phyloP scores from a whole-genome alignment of 1,140 invertebrate species.

The Zaprionus tsacasi region DNA sequence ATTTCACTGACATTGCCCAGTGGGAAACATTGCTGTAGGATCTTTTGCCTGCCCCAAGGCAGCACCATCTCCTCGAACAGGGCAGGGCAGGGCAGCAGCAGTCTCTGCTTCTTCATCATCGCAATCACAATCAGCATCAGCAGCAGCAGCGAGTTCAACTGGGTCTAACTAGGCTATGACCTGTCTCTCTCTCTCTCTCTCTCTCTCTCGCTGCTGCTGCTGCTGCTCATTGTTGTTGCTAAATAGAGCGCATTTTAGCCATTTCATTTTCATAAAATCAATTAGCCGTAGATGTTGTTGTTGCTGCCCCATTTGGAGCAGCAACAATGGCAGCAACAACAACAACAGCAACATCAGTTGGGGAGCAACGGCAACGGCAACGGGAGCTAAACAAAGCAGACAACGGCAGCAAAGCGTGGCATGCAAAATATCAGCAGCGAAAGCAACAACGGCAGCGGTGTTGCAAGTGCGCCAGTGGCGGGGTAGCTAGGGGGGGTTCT shows the following conservation, averaged over 20 bases:
- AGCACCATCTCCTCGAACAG: neutral
- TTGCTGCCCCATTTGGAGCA: slow-evolving; percentile 36
- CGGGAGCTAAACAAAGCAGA: slow-evolving; percentile 44
- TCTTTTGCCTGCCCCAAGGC: neutral
- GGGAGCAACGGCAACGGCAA: slow-evolving; percentile 18
- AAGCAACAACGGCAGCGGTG: neutral
- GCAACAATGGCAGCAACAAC: slow-evolving; percentile 22
- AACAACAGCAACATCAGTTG: slow-evolving; percentile 14
- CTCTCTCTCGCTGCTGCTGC: neutral
- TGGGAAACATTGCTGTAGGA: neutral
- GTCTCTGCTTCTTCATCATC: no score
- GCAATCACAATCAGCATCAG: slow-evolving; percentile 1
- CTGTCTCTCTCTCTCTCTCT: neutral
- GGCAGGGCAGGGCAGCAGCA: neutral
- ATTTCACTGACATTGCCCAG: slow-evolving; percentile 4
- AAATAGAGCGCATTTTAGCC: slow-evolving; percentile 80
- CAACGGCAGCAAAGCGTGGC: slow-evolving; percentile 39
- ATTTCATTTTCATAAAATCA: slow-evolving; percentile 73
- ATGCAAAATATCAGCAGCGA: slow-evolving; percentile 48
- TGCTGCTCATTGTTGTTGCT: slow-evolving; percentile 66
- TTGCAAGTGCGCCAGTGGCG: slow-evolving; percentile 14
- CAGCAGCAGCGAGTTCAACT: neutral
- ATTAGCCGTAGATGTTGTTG: slow-evolving; percentile 58
- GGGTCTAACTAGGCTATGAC: slow-evolving; percentile 5
- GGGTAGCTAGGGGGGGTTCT: neutral